Evolutionary conservation across 2,888 invertebrate genomes (phyloP), one percentile per base, ranked within the genome.

Genomic region (Zaprionus lineosus): DNA sequence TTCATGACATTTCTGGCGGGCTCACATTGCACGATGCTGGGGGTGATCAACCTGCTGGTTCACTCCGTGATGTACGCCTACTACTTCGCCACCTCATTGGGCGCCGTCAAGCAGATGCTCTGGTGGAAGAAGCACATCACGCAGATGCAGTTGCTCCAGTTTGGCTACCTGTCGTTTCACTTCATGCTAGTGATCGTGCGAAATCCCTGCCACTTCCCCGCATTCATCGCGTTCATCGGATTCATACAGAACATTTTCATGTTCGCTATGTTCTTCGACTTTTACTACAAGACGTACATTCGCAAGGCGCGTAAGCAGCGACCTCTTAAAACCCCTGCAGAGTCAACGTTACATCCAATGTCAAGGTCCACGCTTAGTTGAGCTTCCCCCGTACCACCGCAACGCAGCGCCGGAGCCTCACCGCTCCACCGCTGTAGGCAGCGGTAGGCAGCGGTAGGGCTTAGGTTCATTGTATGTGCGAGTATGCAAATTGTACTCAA

Each of bases 81-180:
- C 88, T 97, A 97, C 87, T 92, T 96, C 7, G 84, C 95, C 61
- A 92, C 95, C 0, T 95, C 96, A 0, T 90, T 94, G 53, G 92
- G 94, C 33, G 94, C 95, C 0, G 93, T 94, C 71, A 91, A 93
- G 56, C 91, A 93, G 52, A 93, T 93, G 46, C 88, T 94, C 0
- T 95, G 95, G 94, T 95, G 96, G 94, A 97, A 97, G 87, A 95
- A 94, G 67, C 92, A 95, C 82, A 94, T 97, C 59, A 97, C 97
- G 0, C 95, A 94, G 84, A 86, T 97, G 74, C 97, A 97, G 90
- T 92, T 97, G 87, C 93, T 93, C 0, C 95, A 95, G 86, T 95
- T 95, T 83, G 89, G 92, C 19, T 81, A 92, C 60, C 89, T 93
- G 19, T 88, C 92, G 0, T 50, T 93, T 0, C 93, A 94, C 70